Base-by-base conservation (phyloP, 2,888 invertebrate genomes). In the Smittia sp. region DNA sequence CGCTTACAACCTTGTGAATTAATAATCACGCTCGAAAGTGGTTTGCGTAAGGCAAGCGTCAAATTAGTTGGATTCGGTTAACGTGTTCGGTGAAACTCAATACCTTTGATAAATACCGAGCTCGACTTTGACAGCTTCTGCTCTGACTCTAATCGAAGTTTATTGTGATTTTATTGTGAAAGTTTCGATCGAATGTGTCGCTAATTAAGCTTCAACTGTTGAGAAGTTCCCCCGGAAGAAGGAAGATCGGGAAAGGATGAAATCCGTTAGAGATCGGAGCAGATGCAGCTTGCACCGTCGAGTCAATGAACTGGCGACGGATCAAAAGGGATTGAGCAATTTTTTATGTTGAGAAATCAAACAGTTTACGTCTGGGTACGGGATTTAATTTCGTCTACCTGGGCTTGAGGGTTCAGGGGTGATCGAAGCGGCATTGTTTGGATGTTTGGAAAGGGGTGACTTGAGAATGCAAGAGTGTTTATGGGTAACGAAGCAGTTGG, bases 321-420 rank as follows among this genome's bases (percentile, higher is more conserved):
- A 18, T 58, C 1, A 67, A 67, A 67, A 67, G 67, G 67, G 67
- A 67, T 67, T 58, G 58, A 24, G 46, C 24, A 67, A 20, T 58
- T 58, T 58, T 58, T 22, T 58, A 2, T 58, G 13, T 18, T 58
- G 9, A 32, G 32, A 27, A 66, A 58, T 58, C 9, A 66, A 32
- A 66, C n/a, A 66, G 39, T 32, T 66, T 15, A n/a, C 58, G 58
- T 58, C 27, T 67, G 24, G 22, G 67, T 41, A 46, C 7, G 32
- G 66, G 66, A 66, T 41, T 68, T 46, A 46, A 46, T 46, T 46
- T 58, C 22, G 11, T 58, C 9, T 69, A 69, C 69, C 69, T 69
- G 69, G 69, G 69, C 54, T 69, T 69, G 69, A 69, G 69, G 27
- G 69, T 25, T 69, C 52, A 69, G 54, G 54, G 54, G 69, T 69